Evolutionary conservation across 2,113 vertebrate genomes (phyloP).

Genomic region (Toxostoma redivivum): DNA sequence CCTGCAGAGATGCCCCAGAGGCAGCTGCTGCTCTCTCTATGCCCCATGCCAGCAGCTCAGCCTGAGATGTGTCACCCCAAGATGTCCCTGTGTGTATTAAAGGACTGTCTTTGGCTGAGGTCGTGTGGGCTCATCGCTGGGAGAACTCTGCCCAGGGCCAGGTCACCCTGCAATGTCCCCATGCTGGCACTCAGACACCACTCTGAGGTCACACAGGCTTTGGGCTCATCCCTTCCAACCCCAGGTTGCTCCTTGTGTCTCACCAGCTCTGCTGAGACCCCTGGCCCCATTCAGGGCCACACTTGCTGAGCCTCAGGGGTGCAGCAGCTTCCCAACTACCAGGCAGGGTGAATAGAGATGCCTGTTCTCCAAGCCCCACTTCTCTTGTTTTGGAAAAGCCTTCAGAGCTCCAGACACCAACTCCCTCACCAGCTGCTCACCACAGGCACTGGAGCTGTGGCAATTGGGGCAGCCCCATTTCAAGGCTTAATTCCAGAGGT

Average conservation of each 20-base stretch:
- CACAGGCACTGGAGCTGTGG: background rate
- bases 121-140: fast-evolving
- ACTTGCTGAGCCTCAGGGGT: fast-evolving
- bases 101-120: background rate
- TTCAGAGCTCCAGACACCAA: background rate
- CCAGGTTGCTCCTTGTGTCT: background rate
- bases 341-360: background rate
- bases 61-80: background rate
- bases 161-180: background rate
- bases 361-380: background rate
- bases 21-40: background rate
- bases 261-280: background rate
- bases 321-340: background rate
- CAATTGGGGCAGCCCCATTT: background rate
- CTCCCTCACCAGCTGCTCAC: background rate
- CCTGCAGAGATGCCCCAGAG: background rate
- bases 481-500: background rate
- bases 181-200: too few species aligned
- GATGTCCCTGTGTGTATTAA: constrained; percentile 11
- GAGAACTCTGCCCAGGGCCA: background rate
- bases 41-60: fast-evolving
- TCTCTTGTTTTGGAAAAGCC: background rate
- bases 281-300: fast-evolving
- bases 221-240: background rate
- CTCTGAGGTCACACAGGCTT: background rate